Evolutionary conservation across 2,797 vertebrate species (phyloP).

Genomic region (Botia kubotai): DNA sequence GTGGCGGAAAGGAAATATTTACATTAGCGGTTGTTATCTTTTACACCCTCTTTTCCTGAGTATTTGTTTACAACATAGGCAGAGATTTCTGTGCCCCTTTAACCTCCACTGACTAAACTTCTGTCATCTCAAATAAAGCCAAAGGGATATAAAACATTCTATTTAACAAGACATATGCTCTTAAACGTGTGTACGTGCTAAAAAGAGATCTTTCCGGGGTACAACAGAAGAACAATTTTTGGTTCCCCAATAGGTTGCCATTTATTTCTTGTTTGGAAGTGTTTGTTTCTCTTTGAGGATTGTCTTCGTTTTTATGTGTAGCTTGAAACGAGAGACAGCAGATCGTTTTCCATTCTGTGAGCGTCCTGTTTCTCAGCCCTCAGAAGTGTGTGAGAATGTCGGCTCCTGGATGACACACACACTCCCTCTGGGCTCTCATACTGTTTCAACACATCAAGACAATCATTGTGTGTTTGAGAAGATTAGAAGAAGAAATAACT

Average conservation of each 20-base stretch:
- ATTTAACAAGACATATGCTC: not conserved
- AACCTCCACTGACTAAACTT: no score
- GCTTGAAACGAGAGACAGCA: slow-evolving; percentile 62
- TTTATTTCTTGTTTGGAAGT: slow-evolving; percentile 52
- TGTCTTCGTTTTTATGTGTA: slow-evolving; percentile 53
- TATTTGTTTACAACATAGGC: no score
- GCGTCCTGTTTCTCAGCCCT: slow-evolving; percentile 52
- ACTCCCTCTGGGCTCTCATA: slow-evolving; percentile 56
- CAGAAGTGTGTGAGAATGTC: slow-evolving; percentile 49
- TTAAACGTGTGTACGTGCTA: no score
- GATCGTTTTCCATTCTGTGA: slow-evolving; percentile 68
- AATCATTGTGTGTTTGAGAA: slow-evolving; percentile 25
- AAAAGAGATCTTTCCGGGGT: no score
- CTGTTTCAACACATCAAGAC: slow-evolving; percentile 58
- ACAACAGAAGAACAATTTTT: no score
- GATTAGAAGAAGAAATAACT: slow-evolving; percentile 17
- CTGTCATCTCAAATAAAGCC: not conserved
- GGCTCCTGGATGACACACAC: slow-evolving; percentile 36
- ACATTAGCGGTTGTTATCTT: no score
- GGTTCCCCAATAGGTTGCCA: not conserved
- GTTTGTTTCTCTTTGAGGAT: slow-evolving; percentile 65
- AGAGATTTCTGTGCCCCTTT: no score
- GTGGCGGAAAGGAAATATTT: not conserved
- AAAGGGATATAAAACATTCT: not conserved
- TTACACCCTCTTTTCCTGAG: no score